Evolutionary conservation across 2,888 invertebrate species (phyloP).

Genomic region (Plemyria rubiginata): DNA sequence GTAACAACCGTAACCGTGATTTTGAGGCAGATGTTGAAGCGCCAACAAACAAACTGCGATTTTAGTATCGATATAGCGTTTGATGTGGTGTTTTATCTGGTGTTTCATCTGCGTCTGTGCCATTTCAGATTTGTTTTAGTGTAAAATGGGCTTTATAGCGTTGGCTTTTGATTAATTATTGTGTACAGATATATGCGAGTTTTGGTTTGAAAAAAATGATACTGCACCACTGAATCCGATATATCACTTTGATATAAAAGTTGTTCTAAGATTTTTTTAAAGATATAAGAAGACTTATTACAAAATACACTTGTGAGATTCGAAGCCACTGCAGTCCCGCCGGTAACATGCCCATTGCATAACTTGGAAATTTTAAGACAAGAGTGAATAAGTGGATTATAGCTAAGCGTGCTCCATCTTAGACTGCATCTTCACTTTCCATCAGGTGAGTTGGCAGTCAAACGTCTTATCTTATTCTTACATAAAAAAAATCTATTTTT

Average conservation of each 20-base stretch:
- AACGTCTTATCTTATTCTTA: no score
- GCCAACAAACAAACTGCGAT: constrained; percentile 69
- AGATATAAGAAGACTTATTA: no score
- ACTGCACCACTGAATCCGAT: not conserved
- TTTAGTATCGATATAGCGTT: constrained; percentile 70
- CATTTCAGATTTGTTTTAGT: not conserved
- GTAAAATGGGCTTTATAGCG: constrained; percentile 8
- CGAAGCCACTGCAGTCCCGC: no score
- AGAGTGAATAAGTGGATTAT: no score
- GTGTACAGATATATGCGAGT: not conserved
- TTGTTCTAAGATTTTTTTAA: no score
- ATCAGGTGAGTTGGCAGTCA: no score
- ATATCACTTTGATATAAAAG: not conserved
- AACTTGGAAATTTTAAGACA: no score
- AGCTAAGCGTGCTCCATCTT: no score
- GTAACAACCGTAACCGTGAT: constrained; percentile 47
- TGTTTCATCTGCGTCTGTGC: constrained; percentile 73
- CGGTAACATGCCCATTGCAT: no score
- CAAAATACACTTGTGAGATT: no score
- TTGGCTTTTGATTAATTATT: not conserved
- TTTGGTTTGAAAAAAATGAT: not conserved
- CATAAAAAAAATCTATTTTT: no score
- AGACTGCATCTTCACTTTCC: no score
- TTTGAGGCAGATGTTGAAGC: constrained; percentile 41
- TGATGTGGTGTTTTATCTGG: constrained; percentile 83